Evolutionary conservation across 2,113 vertebrate genomes (phyloP), one percentile per base, ranked within the genome.

Genomic region (Myiagra hebetior): DNA sequence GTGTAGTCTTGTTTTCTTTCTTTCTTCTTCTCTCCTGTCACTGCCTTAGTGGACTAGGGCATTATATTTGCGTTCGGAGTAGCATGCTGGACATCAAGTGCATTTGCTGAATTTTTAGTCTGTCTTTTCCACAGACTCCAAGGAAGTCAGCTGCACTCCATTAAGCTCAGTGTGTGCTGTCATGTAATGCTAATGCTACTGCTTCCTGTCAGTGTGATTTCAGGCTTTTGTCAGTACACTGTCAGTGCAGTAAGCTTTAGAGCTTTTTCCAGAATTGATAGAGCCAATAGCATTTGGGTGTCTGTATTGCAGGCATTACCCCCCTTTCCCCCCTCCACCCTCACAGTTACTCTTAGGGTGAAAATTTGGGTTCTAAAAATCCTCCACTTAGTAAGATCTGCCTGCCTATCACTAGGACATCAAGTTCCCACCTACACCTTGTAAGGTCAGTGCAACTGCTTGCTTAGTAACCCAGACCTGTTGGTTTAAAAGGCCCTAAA

Each of bases 271-370:
- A 41, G 50, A 86, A 65, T 26, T 64, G n/a, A 30, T 56, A 30
- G 19, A 87, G 18, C 18, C 1, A 8, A 18, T 39, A 59, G 23
- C 14, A 47, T 64, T 76, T 85, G n/a, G 5, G n/a, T 87, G 57
- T 13, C 35, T 79, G 8, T 46, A 28, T 49, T 80, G 37, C 24
- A 69, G 44, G 11, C 20, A 3, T 26, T 28, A 11, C 8, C 28
- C 2, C 9, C 7, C 21, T 19, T 50, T 33, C 1, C 18, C 4
- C 7, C 4, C 33, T 13, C 7, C 2, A 0, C 39, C 21, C 19
- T 91, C 75, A 6, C 5, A 41, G 4, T 41, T 75, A 10, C 39
- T 76, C 15, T 44, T 73, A 21, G 0, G 1, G 21, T 55, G 31
- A 62, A 49, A 77, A 57, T 57, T 16, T 84, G 35, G 2, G 10